These are phyloP conservation scores for Eupsilia transversa DNA, from an alignment of 2,888 invertebrate genomes.

Conservation along the genomic window DNA sequence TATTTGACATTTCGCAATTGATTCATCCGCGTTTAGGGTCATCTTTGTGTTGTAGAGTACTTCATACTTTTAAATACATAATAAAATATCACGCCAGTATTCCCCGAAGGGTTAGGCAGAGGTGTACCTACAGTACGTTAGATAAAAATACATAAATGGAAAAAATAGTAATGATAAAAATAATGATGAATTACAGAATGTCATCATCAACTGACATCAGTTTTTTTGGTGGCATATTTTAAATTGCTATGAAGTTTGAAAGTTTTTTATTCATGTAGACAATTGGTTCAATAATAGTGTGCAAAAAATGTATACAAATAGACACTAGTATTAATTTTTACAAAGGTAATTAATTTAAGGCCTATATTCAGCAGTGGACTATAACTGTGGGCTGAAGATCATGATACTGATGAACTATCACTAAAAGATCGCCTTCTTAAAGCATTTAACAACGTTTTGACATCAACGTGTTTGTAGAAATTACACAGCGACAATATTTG, in stretches of 20 bases:
- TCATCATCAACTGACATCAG: not conserved
- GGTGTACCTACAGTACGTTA: too few species aligned
- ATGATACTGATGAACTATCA: not conserved
- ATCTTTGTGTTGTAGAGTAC: not conserved
- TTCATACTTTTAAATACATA: too few species aligned
- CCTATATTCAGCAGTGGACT: too few species aligned
- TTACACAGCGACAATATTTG: constrained; percentile 1
- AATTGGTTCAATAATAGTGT: too few species aligned
- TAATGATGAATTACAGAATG: not conserved
- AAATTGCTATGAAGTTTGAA: too few species aligned
- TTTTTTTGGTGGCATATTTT: not conserved
- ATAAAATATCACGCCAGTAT: too few species aligned
- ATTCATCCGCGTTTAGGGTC: not conserved
- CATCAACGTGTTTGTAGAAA: not conserved
- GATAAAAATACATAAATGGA: not conserved
- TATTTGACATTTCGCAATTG: constrained; percentile 26
- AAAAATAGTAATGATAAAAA: too few species aligned
- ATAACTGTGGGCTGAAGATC: too few species aligned
- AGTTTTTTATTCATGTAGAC: not conserved
- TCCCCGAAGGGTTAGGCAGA: too few species aligned
- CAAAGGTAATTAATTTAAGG: not conserved
- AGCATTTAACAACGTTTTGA: not conserved
- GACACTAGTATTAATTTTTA: not conserved
- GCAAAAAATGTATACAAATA: not conserved
- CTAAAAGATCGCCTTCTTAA: not conserved